These are phyloP conservation scores for Nothura maculosa DNA, from an alignment of 2,797 vertebrate species.

Conservation along the genomic window DNA sequence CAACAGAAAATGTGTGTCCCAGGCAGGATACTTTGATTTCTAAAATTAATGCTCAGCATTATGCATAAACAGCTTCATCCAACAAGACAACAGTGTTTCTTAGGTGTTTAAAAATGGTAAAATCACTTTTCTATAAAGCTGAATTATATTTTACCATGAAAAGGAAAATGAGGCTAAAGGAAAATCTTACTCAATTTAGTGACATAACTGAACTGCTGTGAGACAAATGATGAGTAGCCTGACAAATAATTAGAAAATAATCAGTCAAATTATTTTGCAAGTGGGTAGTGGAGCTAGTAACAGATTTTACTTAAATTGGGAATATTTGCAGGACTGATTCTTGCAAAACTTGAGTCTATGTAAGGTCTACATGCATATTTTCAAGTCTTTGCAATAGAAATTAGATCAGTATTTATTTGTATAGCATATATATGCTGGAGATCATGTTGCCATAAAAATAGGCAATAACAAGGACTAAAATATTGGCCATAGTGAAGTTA, in stretches of 20 bases:
- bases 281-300: not conserved
- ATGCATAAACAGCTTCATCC: not conserved
- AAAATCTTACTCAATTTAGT: not conserved
- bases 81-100: not conserved
- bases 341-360: not conserved
- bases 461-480: not conserved
- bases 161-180: not conserved
- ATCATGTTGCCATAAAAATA: not conserved
- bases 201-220: not conserved
- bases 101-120: not conserved
- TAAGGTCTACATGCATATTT: not conserved
- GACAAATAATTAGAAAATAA: not conserved
- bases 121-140: not conserved
- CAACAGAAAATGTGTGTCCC: not conserved
- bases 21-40: not conserved
- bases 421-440: not conserved
- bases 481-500: not conserved
- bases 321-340: not conserved
- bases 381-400: not conserved
- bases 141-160: not conserved
- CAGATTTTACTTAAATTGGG: not conserved
- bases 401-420: not conserved
- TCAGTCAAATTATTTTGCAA: not conserved
- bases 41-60: not conserved
- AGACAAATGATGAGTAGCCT: not conserved